Base-by-base conservation (phyloP, 2,797 vertebrate genomes). In the Dallia pectoralis region DNA sequence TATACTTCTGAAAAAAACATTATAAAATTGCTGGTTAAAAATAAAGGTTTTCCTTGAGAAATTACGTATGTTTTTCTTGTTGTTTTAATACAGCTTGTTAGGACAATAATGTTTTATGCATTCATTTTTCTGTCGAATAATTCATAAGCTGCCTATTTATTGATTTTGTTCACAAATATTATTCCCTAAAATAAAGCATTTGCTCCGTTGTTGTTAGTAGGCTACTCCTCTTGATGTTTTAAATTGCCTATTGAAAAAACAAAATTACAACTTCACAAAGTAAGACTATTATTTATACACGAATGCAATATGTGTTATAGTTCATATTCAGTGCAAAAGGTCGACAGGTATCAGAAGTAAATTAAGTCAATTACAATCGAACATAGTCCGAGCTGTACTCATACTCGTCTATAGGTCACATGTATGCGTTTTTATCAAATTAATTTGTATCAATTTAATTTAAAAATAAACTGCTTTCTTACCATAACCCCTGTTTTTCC, bases 401-500 rank as follows among this genome's bases (percentile, higher is more conserved):
- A 44, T 44, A 44, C 40, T 59, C 11, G 53, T 56, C 22, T 11
- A 56, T 22, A 4, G 33, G 36, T 64, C 25, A 15, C 29, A n/a
- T 53, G 56, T 62, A 66, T 67, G 49, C 61, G 11, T 8, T 32
- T 22, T 73, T 70, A 44, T 14, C 14, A 14, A 15, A 49, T 56
- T 11, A 25, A 59, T 59, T 25, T 59, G 9, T 59, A 59, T 59
- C 53, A n/a, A 59, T 59, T 2, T 11, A 59, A 25, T 59, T 11
- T 25, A 22, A 11, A 56, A 56, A 56, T 11, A 11, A 4, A 14
- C 27, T 4, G 27, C 25, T 67, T 40, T 69, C 81, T 84, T 77
- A 86, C 88, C 84, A 63, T 78, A 71, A 66, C 77, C 69, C 30
- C 71, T 80, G 59, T 74, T 80, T 72, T 74, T 86, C 70, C 81